These are phyloP conservation scores for Carabus problematicus DNA, from an alignment of 2,888 invertebrate species.

Conservation along the genomic window DNA sequence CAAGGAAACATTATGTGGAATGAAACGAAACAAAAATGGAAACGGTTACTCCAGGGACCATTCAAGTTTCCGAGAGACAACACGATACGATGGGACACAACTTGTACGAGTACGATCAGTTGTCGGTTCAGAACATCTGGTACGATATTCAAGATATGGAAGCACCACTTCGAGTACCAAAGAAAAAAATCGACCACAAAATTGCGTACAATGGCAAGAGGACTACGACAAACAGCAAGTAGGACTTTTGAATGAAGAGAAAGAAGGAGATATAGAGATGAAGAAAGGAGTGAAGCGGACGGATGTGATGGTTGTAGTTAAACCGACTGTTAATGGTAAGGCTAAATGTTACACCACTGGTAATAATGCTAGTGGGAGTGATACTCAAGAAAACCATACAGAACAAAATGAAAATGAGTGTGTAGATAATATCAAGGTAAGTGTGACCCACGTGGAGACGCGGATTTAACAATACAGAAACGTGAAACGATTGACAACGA, in stretches of 20 bases:
- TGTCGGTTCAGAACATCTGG: conserved; percentile 10
- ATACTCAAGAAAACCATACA: conserved; percentile 8
- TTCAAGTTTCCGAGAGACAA: conserved; percentile 69
- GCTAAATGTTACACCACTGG: conserved; percentile 37
- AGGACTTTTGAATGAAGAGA: conserved; percentile 29
- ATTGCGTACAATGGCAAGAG: conserved; percentile 34
- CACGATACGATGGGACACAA: conserved; percentile 40
- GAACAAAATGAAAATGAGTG: conserved; percentile 9
- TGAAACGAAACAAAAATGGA: conserved; percentile 58
- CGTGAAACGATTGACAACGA: no score
- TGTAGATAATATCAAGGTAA: conserved; percentile 22
- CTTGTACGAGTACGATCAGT: conserved; percentile 34
- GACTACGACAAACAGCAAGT: conserved; percentile 31
- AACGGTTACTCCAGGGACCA: conserved; percentile 66
- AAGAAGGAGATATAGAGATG: conserved; percentile 22
- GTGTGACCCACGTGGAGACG: conserved; percentile 21
- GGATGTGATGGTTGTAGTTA: conserved; percentile 39
- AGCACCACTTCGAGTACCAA: conserved; percentile 12
- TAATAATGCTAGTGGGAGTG: conserved; percentile 5
- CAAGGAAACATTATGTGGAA: conserved; percentile 72
- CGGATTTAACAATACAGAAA: conserved; percentile 21
- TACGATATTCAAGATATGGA: conserved; percentile 31
- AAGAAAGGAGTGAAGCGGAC: conserved; percentile 18
- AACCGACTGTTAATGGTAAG: conserved; percentile 39
- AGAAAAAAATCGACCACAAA: conserved; percentile 21